A percentile compares a stretch with the other conserved stretches of the same genome.
Conservation (phyloP, 2,113 vertebrate species). For the Vidua chalybeata region DNA sequence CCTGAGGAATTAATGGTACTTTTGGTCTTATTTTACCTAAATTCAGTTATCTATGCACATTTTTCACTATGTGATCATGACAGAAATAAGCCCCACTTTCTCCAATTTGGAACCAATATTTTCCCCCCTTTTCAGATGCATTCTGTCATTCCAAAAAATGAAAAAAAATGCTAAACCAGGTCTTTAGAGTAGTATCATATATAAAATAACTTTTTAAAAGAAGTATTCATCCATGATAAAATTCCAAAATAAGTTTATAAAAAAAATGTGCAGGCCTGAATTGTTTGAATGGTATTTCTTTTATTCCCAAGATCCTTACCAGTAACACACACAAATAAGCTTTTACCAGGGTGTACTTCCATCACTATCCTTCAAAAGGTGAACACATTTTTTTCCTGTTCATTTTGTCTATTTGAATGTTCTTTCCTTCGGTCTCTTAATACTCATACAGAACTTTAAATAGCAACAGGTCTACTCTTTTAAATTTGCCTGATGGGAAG, state of each 20-base stretch:
- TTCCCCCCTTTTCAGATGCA: background rate
- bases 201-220: background rate
- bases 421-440: background rate
- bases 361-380: background rate
- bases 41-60: background rate
- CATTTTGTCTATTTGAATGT: background rate
- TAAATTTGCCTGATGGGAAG: background rate
- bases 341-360: background rate
- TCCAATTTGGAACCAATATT: background rate
- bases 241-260: background rate
- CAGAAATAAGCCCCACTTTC: accelerated
- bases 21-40: background rate
- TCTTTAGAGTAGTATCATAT: background rate
- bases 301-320: background rate
- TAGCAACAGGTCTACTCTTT: background rate
- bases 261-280: background rate
- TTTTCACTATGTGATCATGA: background rate
- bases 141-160: background rate
- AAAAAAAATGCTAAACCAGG: background rate
- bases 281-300: background rate
- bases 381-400: background rate
- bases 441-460: background rate
- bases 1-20: background rate
- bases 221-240: background rate
- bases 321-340: background rate